Evolutionary conservation across 2,888 invertebrate genomes (phyloP).

Genomic region (Aplocera efformata): DNA sequence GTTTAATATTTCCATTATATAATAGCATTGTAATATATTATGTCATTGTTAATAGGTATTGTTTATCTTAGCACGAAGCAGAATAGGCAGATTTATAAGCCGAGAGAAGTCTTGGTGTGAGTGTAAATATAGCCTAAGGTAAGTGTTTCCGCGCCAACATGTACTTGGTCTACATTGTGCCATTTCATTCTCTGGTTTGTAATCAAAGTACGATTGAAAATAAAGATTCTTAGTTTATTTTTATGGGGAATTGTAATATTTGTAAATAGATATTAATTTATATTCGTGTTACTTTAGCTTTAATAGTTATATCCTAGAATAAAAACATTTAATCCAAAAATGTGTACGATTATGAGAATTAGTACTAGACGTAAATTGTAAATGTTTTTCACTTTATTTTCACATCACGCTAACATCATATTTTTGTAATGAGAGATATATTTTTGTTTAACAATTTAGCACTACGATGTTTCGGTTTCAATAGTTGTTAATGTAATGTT

Average conservation of each 20-base stretch:
- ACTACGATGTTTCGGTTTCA: slow-evolving; percentile 26
- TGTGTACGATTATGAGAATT: slow-evolving; percentile 52
- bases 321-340: slow-evolving; percentile 61
- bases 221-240: slow-evolving; percentile 16
- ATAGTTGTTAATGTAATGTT: slow-evolving; percentile 26
- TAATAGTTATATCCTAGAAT: slow-evolving; percentile 71
- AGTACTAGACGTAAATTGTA: slow-evolving; percentile 35
- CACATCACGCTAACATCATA: slow-evolving; percentile 39
- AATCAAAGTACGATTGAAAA: slow-evolving; percentile 15
- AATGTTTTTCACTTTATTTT: slow-evolving; percentile 34
- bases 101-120: slow-evolving; percentile 1
- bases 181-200: slow-evolving; percentile 24
- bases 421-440: slow-evolving; percentile 26
- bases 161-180: slow-evolving; percentile 30
- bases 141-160: slow-evolving; percentile 15
- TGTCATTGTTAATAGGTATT: no score
- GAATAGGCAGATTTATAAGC: no score
- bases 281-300: slow-evolving; percentile 72
- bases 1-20: no score
- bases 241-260: slow-evolving; percentile 59
- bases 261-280: slow-evolving; percentile 76
- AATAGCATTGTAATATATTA: no score
- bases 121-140: slow-evolving; percentile 4
- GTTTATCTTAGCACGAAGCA: no score
- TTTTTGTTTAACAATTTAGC: slow-evolving; percentile 25